Evolutionary conservation across 2,113 vertebrate species (phyloP).

Genomic region (Eudyptes chrysolophus): DNA sequence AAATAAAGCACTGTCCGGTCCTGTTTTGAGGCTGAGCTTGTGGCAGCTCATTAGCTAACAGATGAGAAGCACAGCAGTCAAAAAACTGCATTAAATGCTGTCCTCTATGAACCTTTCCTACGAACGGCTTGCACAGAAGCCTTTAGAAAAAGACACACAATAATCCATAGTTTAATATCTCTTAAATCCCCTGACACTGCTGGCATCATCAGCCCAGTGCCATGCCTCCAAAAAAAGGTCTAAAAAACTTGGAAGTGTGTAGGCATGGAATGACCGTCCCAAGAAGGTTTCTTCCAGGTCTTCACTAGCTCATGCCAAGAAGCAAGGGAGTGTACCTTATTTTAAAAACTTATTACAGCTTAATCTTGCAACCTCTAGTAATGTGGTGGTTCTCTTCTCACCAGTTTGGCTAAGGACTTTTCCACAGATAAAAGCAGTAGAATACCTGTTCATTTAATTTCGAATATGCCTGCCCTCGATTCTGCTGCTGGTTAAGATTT

Average conservation of each 20-base stretch:
- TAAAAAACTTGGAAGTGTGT: background rate
- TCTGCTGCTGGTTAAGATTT: background rate
- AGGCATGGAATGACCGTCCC: background rate
- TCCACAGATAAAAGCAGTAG: background rate
- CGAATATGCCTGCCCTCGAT: rapidly evolving
- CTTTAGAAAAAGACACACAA: background rate
- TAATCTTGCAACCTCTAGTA: background rate
- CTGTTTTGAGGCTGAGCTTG: background rate
- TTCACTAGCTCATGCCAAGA: background rate
- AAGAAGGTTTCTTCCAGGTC: background rate
- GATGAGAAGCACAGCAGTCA: background rate
- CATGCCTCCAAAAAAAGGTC: background rate
- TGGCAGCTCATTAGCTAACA: background rate
- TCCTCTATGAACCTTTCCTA: background rate
- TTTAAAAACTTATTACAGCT: background rate
- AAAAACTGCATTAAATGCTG: background rate
- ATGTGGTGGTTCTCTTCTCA: background rate
- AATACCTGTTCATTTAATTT: background rate
- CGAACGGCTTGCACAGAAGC: background rate
- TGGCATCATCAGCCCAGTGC: background rate
- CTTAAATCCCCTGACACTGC: background rate
- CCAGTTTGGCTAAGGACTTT: background rate
- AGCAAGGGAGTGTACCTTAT: background rate
- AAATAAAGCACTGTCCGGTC: background rate
- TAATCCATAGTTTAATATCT: background rate